Base-by-base conservation (phyloP, 2,888 invertebrate species). In the Osmoderma eremita region DNA sequence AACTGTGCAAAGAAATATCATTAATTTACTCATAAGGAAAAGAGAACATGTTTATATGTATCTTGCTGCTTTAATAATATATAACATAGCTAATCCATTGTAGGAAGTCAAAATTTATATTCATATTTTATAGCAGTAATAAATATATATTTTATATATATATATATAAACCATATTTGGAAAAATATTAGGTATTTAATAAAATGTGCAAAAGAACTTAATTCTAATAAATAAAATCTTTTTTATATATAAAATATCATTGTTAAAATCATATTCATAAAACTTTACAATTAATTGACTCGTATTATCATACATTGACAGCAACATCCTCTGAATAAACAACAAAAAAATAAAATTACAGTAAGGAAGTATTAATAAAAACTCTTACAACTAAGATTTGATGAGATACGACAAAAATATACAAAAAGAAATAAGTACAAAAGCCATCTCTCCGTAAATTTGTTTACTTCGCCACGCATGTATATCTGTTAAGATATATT, bases 211-310 rank as follows among this genome's bases (percentile, higher is more conserved):
- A 42, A 56, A 24, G 42, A 65, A 53, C 38, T 24, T 65, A 48
- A 56, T 56, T 22, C 54, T 65, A 65, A 65, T 65, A 65, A 54
- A 65, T 65, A 65, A 65, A 65, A 56, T 56, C 56, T 56, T 65
- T 18, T 48, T 45, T 45, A 65, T 45, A 30, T 45, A 65, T 39
- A 65, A 36, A 54, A 41, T 48, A 65, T 48, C 49, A 56, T 39
- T 8, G 48, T 42, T 65, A 49, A 49, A 56, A 63, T 41, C 22
- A 39, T 51, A 51, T 50, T 63, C 2, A 36, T 56, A 65, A 58
- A 54, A 48, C 48, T 48, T 54, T 54, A 54, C 56, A 65, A 65
- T 56, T 65, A 65, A 65, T 65, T 65, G 65, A 65, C 65, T 65
- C 48, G 45, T 48, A 56, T 65, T 65, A 56, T 53, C 51, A 65